Conservation (phyloP, 2,797 vertebrate genomes). For the Acridotheres tristis region DNA sequence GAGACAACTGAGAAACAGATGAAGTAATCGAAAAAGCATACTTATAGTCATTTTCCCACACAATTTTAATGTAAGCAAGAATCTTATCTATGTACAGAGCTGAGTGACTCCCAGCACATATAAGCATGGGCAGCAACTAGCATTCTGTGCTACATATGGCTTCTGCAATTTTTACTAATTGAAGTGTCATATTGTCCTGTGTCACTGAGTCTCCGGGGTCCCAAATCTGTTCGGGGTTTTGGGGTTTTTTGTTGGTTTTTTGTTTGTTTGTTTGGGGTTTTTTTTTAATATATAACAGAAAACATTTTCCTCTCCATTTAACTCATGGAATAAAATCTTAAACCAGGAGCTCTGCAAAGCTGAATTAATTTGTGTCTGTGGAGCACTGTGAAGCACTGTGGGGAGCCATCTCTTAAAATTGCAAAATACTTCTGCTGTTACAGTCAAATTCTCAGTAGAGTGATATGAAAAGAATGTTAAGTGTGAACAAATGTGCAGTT, state of each 20-base stretch:
- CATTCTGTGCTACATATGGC: neutral
- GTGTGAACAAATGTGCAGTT: conserved; percentile 8
- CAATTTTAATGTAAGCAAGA: neutral
- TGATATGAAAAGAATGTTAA: neutral
- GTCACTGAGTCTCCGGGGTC: neutral
- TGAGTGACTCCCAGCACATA: neutral
- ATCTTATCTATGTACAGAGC: neutral
- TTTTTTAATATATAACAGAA: neutral
- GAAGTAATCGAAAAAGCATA: neutral
- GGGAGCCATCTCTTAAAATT: conserved; percentile 20
- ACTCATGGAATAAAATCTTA: neutral
- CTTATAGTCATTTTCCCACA: neutral
- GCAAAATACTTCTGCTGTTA: conserved; percentile 15
- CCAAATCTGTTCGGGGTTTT: neutral
- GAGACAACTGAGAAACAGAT: neutral
- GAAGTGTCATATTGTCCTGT: neutral
- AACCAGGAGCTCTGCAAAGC: neutral
- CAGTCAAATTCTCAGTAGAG: neutral
- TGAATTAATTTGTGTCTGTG: conserved; percentile 35
- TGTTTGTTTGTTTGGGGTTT: neutral
- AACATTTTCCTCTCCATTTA: conserved; percentile 17
- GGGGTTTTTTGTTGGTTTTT: no score
- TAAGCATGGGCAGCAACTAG: neutral
- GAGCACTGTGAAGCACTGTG: neutral
- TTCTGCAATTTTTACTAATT: neutral